Base-by-base conservation (phyloP, 2,888 invertebrate species). In the Itoplectis maculator region DNA sequence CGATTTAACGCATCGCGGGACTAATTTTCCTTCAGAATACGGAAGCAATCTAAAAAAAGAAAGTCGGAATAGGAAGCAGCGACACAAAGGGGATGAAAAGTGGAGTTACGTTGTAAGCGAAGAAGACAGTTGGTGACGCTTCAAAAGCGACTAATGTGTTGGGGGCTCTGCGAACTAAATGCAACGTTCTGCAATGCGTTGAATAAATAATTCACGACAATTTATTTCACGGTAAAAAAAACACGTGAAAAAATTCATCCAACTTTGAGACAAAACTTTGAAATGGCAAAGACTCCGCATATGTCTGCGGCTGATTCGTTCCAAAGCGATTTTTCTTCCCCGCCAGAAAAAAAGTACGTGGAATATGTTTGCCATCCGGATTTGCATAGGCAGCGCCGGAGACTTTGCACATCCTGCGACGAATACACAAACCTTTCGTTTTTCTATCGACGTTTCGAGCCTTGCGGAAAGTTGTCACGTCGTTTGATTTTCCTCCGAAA, bases 361-460 rank as follows among this genome's bases (percentile, higher is more conserved):
- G 49, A 18, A 35, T 8, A 8, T 13, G n/a, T 69, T 37, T 42
- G 23, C 54, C 35, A 8, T 51, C 1, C 37, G 8, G 54, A 69
- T 69, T 69, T 69, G 37, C 54, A 69, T 51, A 51, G 37, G 23
- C 69, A 23, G 69, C 40, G 69, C n/a, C 11, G 40, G 18, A 23
- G 40, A 54, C 11, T 54, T 69, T 54, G 69, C 51, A 69, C 54
- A 51, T 69, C 5, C 42, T n/a, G 40, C 8, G n/a, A 51, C 15
- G 45, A 66, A 47, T 66, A 18, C 35, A 37, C 40, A 20, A 54
- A 40, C 3, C 20, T 8, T n/a, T 20, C 37, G 37, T 40, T 40
- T 59, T 61, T 69, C 20, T 20, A 61, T 68, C 6, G 8, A 1
- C 13, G 37, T 20, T 51, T 18, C 15, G n/a, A 69, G 35, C 13